Conservation (phyloP, 2,113 vertebrate genomes). For the Bucco capensis region DNA sequence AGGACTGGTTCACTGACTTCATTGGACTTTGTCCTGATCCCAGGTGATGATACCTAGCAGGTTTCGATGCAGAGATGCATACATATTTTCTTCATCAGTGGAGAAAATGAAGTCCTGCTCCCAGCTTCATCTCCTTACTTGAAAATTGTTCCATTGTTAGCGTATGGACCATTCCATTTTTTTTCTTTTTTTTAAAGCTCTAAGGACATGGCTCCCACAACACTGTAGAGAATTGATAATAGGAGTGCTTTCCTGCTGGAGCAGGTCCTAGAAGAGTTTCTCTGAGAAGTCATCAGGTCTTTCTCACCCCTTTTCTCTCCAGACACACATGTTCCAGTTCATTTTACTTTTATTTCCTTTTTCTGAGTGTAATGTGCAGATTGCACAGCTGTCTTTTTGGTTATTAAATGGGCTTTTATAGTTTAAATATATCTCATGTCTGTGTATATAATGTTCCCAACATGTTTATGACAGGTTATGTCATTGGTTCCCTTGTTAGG, state of each 20-base stretch:
- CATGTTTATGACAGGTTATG: conserved; percentile 57
- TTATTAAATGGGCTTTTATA: conserved; percentile 52
- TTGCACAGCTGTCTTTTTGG: conserved; percentile 24
- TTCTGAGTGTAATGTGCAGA: conserved; percentile 42
- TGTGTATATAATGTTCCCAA: conserved; percentile 32
- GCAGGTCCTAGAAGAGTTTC: not conserved
- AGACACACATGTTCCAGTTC: not conserved
- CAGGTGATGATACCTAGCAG: not conserved
- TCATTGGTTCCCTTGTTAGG: conserved; percentile 54
- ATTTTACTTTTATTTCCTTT: conserved; percentile 60
- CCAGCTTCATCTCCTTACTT: not conserved
- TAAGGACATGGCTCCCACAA: not conserved
- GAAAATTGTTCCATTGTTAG: not conserved
- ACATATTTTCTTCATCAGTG: fast-evolving
- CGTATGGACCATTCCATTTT: not conserved
- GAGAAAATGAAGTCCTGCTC: not conserved
- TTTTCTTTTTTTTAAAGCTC: not conserved
- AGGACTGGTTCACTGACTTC: not conserved
- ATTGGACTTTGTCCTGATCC: not conserved
- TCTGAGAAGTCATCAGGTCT: not conserved
- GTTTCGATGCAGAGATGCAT: not conserved
- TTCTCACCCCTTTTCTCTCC: not conserved
- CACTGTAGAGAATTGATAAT: not conserved
- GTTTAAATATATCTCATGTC: conserved; percentile 22
- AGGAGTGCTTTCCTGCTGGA: not conserved